Evolutionary conservation across 1,140 invertebrate genomes (phyloP), one percentile per base, ranked within the genome.

Genomic region (Scaptodrosophila lebanonensis): DNA sequence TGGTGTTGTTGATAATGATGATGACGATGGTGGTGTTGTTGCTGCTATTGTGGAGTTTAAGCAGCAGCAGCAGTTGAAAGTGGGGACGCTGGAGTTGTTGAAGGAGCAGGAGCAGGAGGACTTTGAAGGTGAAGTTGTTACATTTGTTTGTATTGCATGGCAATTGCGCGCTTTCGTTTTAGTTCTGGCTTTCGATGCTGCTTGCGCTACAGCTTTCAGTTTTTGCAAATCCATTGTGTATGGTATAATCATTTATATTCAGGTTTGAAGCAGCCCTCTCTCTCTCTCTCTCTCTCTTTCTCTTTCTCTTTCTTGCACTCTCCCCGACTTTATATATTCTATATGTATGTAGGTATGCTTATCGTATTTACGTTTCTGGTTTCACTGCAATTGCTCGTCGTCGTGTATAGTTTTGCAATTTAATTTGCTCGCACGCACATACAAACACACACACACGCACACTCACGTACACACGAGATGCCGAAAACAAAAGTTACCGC

Each of bases 161-260:
- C 22, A 33, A 45, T 35, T 48, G 53, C 60, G 53, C 33, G 53
- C 38, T 48, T 60, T 62, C 49, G 54, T 39, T 51, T 36, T 20
- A 64, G 43, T 52, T 57, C 52, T 53, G 30, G 43, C n/a, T 9
- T 20, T 22, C 18, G 47, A 13, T 8, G 35, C 11, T 9, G 17
- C 0, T 40, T 27, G n/a, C 25, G 20, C 35, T 32, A 33, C 53
- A 52, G 66, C 38, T 61, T 61, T 66, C 43, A 60, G 35, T 66
- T 66, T 56, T 44, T 61, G 36, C 62, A 73, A 82, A 84, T 77
- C 71, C 82, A 83, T 84, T 76, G 59, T 76, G 56, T 57, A 57
- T 36, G 38, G 32, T 54, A 69, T 75, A 56, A 44, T 48, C 60
- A 61, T 68, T 79, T 51, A 50, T 69, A 50, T 58, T 43, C 63